phyloP scores from a whole-genome alignment of 2,113 vertebrate species.

The Camelus dromedarius region DNA sequence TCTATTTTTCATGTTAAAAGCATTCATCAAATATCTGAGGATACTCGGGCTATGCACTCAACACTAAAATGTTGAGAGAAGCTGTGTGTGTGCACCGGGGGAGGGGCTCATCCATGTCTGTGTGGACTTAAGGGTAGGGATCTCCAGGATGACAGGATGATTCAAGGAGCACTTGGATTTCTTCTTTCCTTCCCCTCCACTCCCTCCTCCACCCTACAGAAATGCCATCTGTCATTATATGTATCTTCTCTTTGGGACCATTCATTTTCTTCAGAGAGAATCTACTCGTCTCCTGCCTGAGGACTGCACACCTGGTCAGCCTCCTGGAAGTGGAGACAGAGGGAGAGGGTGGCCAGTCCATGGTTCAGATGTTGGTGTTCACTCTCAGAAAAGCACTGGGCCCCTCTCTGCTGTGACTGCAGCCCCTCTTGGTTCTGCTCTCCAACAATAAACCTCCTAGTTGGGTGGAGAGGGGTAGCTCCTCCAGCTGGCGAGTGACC shows the following conservation, averaged over 20 bases:
- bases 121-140: not conserved
- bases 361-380: not conserved
- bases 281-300: not conserved
- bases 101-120: not conserved
- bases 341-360: not conserved
- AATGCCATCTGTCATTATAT: rapidly evolving
- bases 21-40: not conserved
- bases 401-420: not conserved
- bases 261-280: not conserved
- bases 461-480: not conserved
- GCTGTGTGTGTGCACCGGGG: not conserved
- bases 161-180: not conserved
- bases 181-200: not conserved
- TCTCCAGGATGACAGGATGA: not conserved
- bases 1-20: not conserved
- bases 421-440: not conserved
- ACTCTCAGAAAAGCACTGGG: not conserved
- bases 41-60: not conserved
- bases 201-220: not conserved
- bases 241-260: not conserved
- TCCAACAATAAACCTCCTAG: not conserved
- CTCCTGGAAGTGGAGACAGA: rapidly evolving
- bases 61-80: not conserved
- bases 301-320: not conserved
- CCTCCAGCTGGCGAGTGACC: not conserved